Percentiles rank a stretch among this genome's conserved stretches.
phyloP scores from a whole-genome alignment of 2,113 vertebrate species.

The Plestiodon gilberti region DNA sequence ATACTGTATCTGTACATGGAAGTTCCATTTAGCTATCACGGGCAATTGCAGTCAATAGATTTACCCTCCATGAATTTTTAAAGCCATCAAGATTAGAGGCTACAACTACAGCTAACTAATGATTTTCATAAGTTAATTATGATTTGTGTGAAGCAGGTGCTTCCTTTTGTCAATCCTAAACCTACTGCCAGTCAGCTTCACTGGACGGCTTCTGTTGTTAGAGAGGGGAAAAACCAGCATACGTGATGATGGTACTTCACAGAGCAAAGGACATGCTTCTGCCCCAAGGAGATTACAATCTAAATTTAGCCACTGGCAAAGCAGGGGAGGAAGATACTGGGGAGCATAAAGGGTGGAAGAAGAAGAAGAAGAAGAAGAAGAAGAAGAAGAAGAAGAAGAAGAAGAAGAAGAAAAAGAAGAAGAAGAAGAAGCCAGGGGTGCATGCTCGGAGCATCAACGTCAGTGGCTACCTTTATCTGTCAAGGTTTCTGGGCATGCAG shows the following conservation, averaged over 20 bases:
- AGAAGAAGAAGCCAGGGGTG: not conserved
- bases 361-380: too few relatives aligned
- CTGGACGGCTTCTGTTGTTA: not conserved
- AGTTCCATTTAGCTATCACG: not conserved
- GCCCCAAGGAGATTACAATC: not conserved
- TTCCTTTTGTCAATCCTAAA: not conserved
- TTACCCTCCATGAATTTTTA: not conserved
- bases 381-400: too few relatives aligned
- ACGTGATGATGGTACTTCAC: too few relatives aligned
- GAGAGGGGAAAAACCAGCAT: not conserved
- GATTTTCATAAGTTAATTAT: not conserved
- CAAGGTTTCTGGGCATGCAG: too few relatives aligned
- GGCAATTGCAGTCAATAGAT: not conserved
- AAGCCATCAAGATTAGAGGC: not conserved
- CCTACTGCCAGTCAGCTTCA: not conserved
- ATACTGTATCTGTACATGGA: not conserved
- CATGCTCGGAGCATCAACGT: too few relatives aligned
- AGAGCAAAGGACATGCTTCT: not conserved
- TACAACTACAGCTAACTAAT: not conserved
- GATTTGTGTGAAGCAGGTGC: not conserved
- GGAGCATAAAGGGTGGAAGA: not conserved
- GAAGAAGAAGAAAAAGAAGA: not conserved
- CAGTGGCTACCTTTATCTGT: rapidly evolving
- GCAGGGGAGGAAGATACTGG: not conserved
- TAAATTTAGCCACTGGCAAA: not conserved